phyloP scores from a whole-genome alignment of 2,797 vertebrate species.

The Percopsis omiscomaycus region DNA sequence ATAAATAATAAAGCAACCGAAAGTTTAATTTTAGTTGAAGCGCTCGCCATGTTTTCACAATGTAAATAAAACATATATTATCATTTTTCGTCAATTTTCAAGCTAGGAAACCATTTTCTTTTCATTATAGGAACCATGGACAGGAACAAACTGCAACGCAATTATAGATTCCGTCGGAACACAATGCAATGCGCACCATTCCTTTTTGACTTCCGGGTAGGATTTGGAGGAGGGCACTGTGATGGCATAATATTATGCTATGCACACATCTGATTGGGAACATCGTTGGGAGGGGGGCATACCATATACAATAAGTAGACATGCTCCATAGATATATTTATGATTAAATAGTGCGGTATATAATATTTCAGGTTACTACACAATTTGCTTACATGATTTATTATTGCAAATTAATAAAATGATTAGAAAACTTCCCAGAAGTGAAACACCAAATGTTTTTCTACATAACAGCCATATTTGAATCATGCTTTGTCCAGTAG shows the following conservation, averaged over 20 bases:
- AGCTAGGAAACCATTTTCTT: background rate
- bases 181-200: slow-evolving; percentile 22
- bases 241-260: no score
- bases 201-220: slow-evolving; percentile 24
- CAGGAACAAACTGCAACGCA: no score
- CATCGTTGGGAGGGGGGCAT: no score
- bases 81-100: slow-evolving; percentile 38
- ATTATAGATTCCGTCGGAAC: slow-evolving; percentile 9
- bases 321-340: no score
- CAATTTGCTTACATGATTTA: no score
- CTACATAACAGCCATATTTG: background rate
- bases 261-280: no score
- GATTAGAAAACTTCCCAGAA: no score
- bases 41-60: slow-evolving; percentile 42
- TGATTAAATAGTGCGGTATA: no score
- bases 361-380: no score
- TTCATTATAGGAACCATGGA: slow-evolving; percentile 2
- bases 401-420: no score
- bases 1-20: slow-evolving; percentile 39
- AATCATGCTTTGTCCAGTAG: no score
- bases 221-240: background rate
- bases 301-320: no score
- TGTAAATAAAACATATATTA: background rate
- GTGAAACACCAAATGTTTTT: background rate
- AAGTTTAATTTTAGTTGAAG: slow-evolving; percentile 4